A percentile compares a stretch with the other conserved stretches of the same genome.
Conservation (phyloP, 2,797 vertebrate species). For the Loris lydekkerianus region DNA sequence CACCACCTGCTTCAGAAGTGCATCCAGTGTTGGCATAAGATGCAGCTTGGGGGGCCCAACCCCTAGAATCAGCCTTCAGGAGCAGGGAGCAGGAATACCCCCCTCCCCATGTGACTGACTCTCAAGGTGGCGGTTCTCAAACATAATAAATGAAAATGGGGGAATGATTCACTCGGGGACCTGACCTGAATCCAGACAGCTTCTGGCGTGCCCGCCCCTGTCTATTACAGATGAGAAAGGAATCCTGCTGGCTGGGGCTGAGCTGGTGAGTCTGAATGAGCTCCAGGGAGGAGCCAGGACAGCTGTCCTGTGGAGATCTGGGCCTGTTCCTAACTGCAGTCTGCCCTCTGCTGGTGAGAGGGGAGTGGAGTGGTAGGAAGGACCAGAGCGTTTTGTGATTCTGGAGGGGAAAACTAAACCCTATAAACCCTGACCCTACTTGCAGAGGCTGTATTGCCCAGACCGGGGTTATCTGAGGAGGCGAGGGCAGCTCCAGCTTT, state of each 20-base stretch:
- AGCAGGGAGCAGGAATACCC: neutral
- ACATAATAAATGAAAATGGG: neutral
- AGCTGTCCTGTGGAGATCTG: fast-evolving
- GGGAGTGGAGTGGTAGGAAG: neutral
- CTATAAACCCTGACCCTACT: neutral
- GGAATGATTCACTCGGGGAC: neutral
- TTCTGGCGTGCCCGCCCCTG: neutral
- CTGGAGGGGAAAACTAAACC: neutral
- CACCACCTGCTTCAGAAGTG: neutral
- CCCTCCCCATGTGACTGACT: neutral
- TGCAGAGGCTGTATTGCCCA: neutral
- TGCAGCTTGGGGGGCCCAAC: neutral
- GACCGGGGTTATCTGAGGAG: neutral
- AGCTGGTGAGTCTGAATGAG: neutral
- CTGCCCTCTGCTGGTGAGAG: constrained; percentile 76
- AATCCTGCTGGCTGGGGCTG: neutral
- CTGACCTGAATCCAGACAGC: neutral
- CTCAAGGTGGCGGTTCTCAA: neutral
- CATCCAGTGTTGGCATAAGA: neutral
- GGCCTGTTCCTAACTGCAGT: neutral
- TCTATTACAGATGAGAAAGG: neutral
- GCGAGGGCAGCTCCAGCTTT: neutral
- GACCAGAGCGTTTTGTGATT: neutral
- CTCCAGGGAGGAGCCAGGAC: neutral
- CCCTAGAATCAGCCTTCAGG: neutral